phyloP scores from a whole-genome alignment of 1,140 invertebrate genomes.

The Saxidomus purpurata region DNA sequence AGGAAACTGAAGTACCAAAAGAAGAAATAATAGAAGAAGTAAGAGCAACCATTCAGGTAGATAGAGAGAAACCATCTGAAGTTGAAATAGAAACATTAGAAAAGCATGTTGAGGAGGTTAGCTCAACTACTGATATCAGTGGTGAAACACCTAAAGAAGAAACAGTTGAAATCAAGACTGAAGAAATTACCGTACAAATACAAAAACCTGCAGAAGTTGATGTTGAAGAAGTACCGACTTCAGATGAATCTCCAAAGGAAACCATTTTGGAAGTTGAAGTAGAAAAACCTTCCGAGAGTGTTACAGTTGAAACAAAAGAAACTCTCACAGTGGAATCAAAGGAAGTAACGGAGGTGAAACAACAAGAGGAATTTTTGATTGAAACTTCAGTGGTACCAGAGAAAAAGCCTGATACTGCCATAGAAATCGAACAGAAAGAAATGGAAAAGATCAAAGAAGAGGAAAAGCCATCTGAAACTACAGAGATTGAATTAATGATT shows the following conservation, averaged over 20 bases:
- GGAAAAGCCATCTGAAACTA: slow-evolving; percentile 22
- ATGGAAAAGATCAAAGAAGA: slow-evolving; percentile 20
- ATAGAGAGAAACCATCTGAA: slow-evolving; percentile 65
- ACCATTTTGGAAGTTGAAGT: slow-evolving; percentile 12
- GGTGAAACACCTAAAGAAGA: slow-evolving; percentile 56
- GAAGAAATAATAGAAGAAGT: slow-evolving; percentile 71
- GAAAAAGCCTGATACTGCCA: neutral
- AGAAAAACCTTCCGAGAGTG: slow-evolving; percentile 51
- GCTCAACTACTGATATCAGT: slow-evolving; percentile 53
- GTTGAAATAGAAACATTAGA: slow-evolving; percentile 54
- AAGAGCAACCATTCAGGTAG: slow-evolving; percentile 67
- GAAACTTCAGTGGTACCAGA: slow-evolving; percentile 18
- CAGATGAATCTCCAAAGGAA: slow-evolving; percentile 43
- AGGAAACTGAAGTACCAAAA: slow-evolving; percentile 58
- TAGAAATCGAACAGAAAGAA: slow-evolving; percentile 50
- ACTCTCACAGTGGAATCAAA: slow-evolving; percentile 53
- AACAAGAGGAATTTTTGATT: slow-evolving; percentile 16
- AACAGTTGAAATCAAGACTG: slow-evolving; percentile 56
- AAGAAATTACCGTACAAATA: slow-evolving; percentile 57
- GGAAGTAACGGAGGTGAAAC: slow-evolving; percentile 41
- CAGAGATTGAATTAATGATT: slow-evolving; percentile 9
- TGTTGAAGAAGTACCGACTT: slow-evolving; percentile 34
- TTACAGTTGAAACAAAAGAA: slow-evolving; percentile 62
- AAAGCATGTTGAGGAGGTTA: slow-evolving; percentile 29
- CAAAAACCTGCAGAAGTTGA: slow-evolving; percentile 50